Evolutionary conservation across 2,888 invertebrate species (phyloP).

Genomic region (Drosophila ezoana): DNA sequence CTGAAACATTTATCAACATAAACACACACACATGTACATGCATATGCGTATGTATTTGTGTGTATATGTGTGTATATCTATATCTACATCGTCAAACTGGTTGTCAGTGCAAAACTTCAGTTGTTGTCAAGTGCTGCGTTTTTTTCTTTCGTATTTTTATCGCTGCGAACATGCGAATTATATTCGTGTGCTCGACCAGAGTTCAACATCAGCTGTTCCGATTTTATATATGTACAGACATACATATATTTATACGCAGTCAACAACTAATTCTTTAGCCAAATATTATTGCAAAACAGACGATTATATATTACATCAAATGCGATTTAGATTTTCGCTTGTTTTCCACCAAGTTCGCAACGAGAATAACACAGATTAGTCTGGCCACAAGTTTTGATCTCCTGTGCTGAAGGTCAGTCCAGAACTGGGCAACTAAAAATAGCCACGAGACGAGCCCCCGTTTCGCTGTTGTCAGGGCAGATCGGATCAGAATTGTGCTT

Average conservation of each 20-base stretch:
- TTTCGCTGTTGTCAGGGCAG: conserved; percentile 65
- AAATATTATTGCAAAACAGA: background rate
- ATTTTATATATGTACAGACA: background rate
- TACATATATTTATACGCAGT: background rate
- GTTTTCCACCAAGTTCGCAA: too few species aligned
- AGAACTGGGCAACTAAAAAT: conserved; percentile 37
- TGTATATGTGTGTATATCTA: background rate
- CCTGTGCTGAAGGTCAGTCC: conserved; percentile 33
- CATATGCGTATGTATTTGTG: background rate
- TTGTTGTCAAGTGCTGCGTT: conserved; percentile 34
- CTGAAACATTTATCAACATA: conserved; percentile 5
- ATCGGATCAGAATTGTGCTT: conserved; percentile 24
- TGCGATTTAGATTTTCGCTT: too few species aligned
- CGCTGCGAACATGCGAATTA: conserved; percentile 6
- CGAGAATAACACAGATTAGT: background rate
- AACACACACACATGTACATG: background rate
- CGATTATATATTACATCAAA: too few species aligned
- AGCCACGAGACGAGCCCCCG: conserved; percentile 56
- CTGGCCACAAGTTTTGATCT: too few species aligned
- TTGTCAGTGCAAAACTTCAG: conserved; percentile 15
- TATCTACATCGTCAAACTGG: conserved; percentile 25
- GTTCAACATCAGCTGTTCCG: conserved; percentile 44
- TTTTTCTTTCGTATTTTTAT: conserved; percentile 18
- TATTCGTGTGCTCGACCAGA: conserved; percentile 2
- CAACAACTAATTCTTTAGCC: background rate